phyloP scores from a whole-genome alignment of 1,140 invertebrate species.

The Macrosteles quadrilineatus region DNA sequence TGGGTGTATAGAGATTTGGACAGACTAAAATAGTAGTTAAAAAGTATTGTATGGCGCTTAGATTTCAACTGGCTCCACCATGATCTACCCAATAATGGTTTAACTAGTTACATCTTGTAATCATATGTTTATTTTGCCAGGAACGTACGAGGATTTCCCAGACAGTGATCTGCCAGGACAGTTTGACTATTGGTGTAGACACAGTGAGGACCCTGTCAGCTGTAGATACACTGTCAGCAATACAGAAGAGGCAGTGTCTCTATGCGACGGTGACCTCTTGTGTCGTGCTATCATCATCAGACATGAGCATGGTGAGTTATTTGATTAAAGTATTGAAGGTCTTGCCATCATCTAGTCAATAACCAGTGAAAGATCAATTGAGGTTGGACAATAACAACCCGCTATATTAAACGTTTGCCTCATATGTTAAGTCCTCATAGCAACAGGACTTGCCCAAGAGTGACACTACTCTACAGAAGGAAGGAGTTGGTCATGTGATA shows the following conservation, averaged over 20 bases:
- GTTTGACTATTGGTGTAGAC: conserved; percentile 17
- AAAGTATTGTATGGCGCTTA: too few species aligned
- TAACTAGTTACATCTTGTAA: too few species aligned
- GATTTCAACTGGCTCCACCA: too few species aligned
- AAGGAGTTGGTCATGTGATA: neutral
- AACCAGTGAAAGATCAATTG: neutral
- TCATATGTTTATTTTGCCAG: too few species aligned
- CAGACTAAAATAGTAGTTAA: too few species aligned
- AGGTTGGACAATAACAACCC: neutral
- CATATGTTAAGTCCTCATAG: neutral
- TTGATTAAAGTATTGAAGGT: conserved; percentile 10
- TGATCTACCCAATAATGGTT: too few species aligned
- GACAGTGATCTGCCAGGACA: conserved; percentile 10
- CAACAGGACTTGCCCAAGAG: too few species aligned
- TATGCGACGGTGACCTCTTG: neutral
- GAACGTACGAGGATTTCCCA: neutral
- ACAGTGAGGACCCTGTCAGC: neutral
- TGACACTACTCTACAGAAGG: neutral
- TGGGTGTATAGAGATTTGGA: too few species aligned
- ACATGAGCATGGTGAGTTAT: neutral
- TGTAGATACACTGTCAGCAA: neutral
- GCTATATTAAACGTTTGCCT: neutral
- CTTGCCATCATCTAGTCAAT: neutral
- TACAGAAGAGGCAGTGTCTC: neutral
- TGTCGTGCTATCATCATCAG: conserved; percentile 11